These are phyloP conservation scores for Erithacus rubecula DNA, from an alignment of 2,797 vertebrate species.

Conservation along the genomic window DNA sequence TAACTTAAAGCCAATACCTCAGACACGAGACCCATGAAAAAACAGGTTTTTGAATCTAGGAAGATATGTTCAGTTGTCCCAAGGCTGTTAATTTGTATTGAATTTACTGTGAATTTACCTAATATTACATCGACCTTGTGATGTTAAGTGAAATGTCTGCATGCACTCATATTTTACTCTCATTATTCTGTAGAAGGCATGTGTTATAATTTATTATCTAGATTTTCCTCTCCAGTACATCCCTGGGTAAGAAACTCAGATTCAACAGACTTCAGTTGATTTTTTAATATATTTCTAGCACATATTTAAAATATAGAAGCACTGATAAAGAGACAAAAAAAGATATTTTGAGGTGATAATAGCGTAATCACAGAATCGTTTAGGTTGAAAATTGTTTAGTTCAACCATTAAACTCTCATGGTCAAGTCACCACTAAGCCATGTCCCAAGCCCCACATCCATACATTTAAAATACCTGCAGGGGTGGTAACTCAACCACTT, in stretches of 20 bases:
- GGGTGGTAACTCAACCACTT: not conserved
- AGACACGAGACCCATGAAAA: not conserved
- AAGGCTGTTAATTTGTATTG: not conserved
- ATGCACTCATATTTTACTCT: not conserved
- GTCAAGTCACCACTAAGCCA: not conserved
- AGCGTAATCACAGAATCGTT: not conserved
- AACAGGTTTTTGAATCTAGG: not conserved
- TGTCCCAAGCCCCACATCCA: not conserved
- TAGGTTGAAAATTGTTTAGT: not conserved
- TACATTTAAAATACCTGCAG: not conserved
- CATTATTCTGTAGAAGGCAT: not conserved
- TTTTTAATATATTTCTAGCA: not conserved
- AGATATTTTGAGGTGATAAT: not conserved
- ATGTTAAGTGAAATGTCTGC: not conserved
- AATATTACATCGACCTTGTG: not conserved
- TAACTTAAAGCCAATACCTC: not conserved
- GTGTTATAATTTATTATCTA: not conserved
- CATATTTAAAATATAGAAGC: not conserved
- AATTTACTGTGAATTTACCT: not conserved
- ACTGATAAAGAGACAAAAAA: not conserved
- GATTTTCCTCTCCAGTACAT: not conserved
- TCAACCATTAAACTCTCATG: not conserved
- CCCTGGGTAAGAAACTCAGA: not conserved
- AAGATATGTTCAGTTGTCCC: not conserved
- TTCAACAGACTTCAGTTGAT: not conserved